A percentile compares a stretch with the other conserved stretches of the same genome.
Evolutionary conservation across 2,797 vertebrate species (phyloP).

Genomic region (Sphenodon punctatus): DNA sequence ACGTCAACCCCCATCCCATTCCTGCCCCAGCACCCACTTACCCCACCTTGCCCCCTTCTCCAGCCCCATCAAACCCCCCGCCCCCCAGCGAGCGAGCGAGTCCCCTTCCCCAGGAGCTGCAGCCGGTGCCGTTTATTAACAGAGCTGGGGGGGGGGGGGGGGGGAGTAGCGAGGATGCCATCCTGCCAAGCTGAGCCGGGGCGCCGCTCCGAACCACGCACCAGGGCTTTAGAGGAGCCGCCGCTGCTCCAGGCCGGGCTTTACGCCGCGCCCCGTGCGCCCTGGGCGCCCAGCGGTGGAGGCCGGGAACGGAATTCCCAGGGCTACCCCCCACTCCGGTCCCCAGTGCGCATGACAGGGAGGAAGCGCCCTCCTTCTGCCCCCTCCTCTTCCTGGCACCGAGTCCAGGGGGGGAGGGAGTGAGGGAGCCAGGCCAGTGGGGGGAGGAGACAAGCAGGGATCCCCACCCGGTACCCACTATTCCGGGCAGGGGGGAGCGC

Average conservation of each 20-base stretch:
- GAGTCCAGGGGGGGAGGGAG: constrained; percentile 25
- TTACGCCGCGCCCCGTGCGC: background rate
- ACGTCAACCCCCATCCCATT: too few species aligned
- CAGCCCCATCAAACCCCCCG: background rate
- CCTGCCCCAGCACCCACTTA: too few species aligned
- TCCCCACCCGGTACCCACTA: background rate
- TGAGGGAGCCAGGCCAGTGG: background rate
- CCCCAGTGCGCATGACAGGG: constrained; percentile 80
- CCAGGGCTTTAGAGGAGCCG: background rate
- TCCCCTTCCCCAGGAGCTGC: too few species aligned
- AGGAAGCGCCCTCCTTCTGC: constrained; percentile 81
- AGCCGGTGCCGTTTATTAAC: too few species aligned
- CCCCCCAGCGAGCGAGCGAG: too few species aligned
- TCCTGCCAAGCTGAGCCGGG: too few species aligned
- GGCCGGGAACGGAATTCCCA: constrained; percentile 82
- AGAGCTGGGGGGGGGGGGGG: constrained; percentile 3
- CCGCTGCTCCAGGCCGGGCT: background rate
- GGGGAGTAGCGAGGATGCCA: background rate
- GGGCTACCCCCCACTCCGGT: constrained; percentile 72
- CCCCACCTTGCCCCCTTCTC: too few species aligned
- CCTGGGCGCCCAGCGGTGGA: constrained; percentile 49
- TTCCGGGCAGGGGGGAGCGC: background rate
- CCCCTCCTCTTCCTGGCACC: constrained; percentile 48
- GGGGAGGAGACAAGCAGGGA: background rate
- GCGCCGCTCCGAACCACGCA: constrained; percentile 1